Conservation (phyloP, 2,797 vertebrate species). For the Myotis planiceps region DNA sequence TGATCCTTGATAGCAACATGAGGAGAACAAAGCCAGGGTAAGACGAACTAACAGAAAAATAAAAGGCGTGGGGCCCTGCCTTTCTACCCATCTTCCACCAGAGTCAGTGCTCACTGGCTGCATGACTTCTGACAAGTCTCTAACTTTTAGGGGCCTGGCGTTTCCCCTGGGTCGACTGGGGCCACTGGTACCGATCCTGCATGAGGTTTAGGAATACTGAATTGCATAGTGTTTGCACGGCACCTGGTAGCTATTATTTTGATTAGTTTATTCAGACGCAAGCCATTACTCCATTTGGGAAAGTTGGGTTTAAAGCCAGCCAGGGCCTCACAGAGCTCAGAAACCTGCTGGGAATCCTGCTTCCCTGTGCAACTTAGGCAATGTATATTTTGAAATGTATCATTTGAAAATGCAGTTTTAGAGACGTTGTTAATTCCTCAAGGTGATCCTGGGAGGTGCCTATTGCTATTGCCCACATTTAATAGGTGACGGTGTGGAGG, state of each 20-base stretch:
- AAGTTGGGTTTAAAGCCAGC: conserved; percentile 16
- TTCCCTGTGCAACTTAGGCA: neutral
- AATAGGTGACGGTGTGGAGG: neutral
- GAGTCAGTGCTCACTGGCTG: neutral
- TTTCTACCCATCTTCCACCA: neutral
- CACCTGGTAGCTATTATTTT: conserved; percentile 50
- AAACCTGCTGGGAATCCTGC: neutral
- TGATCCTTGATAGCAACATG: neutral
- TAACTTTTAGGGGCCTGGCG: neutral
- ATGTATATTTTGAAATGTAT: neutral
- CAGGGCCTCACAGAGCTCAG: neutral
- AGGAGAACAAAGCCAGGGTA: neutral
- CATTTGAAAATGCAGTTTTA: neutral
- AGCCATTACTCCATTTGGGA: conserved; percentile 13
- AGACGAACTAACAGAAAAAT: neutral
- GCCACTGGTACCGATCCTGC: neutral
- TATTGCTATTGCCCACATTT: neutral
- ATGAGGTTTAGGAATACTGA: conserved; percentile 38
- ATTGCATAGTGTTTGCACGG: neutral
- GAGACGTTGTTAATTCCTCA: neutral
- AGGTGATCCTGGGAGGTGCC: neutral
- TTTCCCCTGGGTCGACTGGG: neutral
- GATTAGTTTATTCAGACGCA: conserved; percentile 56
- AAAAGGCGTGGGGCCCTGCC: neutral
- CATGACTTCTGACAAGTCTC: neutral